Conservation (phyloP, 2,113 vertebrate genomes). For the Prolemur simus region DNA sequence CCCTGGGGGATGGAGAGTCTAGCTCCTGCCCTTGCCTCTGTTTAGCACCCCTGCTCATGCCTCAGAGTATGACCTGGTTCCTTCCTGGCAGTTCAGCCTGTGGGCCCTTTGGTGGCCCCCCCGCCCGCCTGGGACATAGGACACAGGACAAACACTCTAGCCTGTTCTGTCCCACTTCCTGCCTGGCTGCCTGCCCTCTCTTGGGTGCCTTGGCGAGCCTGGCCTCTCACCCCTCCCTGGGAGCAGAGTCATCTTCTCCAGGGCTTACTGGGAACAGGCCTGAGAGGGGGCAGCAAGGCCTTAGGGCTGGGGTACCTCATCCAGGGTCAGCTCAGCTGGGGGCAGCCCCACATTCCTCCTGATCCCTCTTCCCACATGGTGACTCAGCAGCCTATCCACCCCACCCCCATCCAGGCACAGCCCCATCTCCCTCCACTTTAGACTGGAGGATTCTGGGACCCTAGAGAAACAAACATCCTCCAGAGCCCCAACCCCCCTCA, state of each 20-base stretch:
- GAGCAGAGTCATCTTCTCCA: slow-evolving; percentile 62
- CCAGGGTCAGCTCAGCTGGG: slow-evolving; percentile 23
- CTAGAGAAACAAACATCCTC: background rate
- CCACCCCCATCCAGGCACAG: background rate
- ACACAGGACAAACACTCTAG: slow-evolving; percentile 75
- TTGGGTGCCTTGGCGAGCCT: slow-evolving; percentile 48
- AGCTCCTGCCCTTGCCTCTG: background rate
- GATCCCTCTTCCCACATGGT: background rate
- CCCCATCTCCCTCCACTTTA: background rate
- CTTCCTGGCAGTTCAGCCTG: slow-evolving; percentile 49
- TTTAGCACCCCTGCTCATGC: slow-evolving; percentile 10
- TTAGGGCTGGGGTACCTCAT: background rate
- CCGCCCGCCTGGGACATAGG: slow-evolving; percentile 55
- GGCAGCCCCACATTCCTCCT: background rate
- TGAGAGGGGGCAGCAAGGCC: background rate
- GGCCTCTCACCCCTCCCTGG: slow-evolving; percentile 46
- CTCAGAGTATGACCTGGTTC: slow-evolving; percentile 29
- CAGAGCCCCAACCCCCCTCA: background rate
- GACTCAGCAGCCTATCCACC: slow-evolving; percentile 55
- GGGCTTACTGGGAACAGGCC: slow-evolving; percentile 12
- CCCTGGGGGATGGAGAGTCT: background rate
- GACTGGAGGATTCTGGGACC: slow-evolving; percentile 6
- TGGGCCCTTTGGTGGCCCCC: slow-evolving; percentile 42
- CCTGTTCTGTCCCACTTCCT: slow-evolving; percentile 74
- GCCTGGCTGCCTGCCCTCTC: slow-evolving; percentile 72